Evolutionary conservation across 2,888 invertebrate genomes (phyloP).

Genomic region (Tipula confusa): DNA sequence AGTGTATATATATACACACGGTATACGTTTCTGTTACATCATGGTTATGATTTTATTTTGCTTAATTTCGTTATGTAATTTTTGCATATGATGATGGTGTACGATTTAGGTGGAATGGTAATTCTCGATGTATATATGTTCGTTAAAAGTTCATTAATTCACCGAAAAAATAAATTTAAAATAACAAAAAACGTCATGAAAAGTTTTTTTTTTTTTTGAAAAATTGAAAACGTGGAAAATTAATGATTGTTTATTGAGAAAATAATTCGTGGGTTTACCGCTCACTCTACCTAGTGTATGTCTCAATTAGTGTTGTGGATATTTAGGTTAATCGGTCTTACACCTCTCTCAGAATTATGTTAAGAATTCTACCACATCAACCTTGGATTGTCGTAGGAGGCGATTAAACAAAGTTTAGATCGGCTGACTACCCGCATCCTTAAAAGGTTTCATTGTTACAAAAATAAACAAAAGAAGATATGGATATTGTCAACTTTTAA

Average conservation of each 20-base stretch:
- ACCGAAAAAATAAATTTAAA: not conserved
- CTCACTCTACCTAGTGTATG: too few relatives aligned
- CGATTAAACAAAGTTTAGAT: too few relatives aligned
- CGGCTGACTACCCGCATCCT: too few relatives aligned
- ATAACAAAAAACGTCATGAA: not conserved
- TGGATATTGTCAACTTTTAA: too few relatives aligned
- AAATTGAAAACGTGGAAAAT: constrained; percentile 25
- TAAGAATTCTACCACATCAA: too few relatives aligned
- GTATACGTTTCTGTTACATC: constrained; percentile 8
- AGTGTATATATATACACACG: not conserved
- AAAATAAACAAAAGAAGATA: too few relatives aligned
- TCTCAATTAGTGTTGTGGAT: too few relatives aligned
- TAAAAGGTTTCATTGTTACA: too few relatives aligned
- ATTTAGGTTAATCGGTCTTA: too few relatives aligned
- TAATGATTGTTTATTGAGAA: constrained; percentile 20
- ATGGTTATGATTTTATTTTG: not conserved
- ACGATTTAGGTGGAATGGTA: not conserved
- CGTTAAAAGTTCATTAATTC: not conserved
- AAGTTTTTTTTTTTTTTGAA: not conserved
- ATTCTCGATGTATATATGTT: not conserved
- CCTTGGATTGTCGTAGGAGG: too few relatives aligned
- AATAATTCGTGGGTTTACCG: not conserved
- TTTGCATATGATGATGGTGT: constrained; percentile 6
- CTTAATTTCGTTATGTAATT: not conserved
- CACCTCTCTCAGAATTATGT: too few relatives aligned